Base-by-base conservation (phyloP, 2,797 vertebrate species). In the Lophotriccus pileatus region DNA sequence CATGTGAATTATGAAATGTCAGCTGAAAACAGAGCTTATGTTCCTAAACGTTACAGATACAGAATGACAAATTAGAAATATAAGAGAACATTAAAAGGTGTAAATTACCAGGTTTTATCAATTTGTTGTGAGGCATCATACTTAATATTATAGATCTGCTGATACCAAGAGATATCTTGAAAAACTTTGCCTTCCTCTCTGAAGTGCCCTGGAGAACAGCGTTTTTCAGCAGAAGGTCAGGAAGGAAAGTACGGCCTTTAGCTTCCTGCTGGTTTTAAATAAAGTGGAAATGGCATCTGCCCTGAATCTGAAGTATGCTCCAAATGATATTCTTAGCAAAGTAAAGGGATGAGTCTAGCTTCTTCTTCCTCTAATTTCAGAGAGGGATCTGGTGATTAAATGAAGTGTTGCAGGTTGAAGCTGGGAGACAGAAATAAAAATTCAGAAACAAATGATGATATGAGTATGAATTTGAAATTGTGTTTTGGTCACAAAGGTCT, bases 191-290 rank as follows among this genome's bases (percentile, higher is more conserved):
- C 50, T 80, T 90, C 76, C 13, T 79, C 78, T 94, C 43, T 44
- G 25, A 93, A 94, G 58, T 16, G 8, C 47, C 32, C 75, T 39
- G 21, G 87, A 95, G 86, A 80, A 52, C 9, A 90, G 21, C 34
- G 49, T 86, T 96, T 77, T 96, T 84, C 64, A 96, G 37, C 68
- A 95, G 68, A 95, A 97, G 58, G 34, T 97, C 90, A 93, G 88
- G 58, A 84, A 95, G 56, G 12, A 89, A 94, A 85, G 34, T 43
- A 16, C 2, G n/a, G 28, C 68, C 55, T 78, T 92, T 85, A 95
- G 36, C 60, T 91, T 79, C 63, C 84, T 74, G 63, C 56, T 84
- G 53, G 68, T 75, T 96, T 92, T 66, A 89, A 84, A 74, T 62
- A 80, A 93, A 80, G 23, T 69, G 43, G 68, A 96, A 97, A 94